Base-by-base conservation (phyloP, 2,888 invertebrate genomes). In the Metellina segmentata region DNA sequence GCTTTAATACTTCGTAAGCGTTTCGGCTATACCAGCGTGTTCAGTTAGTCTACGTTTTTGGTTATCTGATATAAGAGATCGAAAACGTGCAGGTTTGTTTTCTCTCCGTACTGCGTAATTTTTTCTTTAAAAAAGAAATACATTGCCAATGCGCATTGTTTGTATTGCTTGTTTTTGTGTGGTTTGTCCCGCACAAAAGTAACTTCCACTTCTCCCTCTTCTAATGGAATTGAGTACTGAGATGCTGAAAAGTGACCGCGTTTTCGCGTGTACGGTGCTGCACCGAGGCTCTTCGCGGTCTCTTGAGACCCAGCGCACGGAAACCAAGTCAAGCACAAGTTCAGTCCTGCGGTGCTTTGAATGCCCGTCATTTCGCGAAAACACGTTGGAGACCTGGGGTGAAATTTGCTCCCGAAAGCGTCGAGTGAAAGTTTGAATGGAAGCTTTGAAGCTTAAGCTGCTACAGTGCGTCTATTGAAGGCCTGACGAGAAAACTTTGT, bases 361-460 rank as follows among this genome's bases (percentile, higher is more conserved):
- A 49, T 49, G 19, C 13, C 83, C 78, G 72, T 48, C 16, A 9
- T 83, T 83, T 83, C 91, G 91, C 91, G 83, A 91, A 91, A 88
- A 91, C 91, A 79, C 91, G 74, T 49, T 61, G 52, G 71, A 48
- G 16, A 72, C 70, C 16, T 61, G 61, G 34, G 34, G 34, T 16
- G 16, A 61, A 61, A 61, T 61, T 61, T 61, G 61, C 61, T 61
- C 61, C 61, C 61, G 61, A 16, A 74, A 61, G 61, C 61, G 11
- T 61, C 61, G 16, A 61, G 61, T 61, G 61, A 16, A 16, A 61
- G 61, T 61, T 61, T 61, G 61, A 61, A 61, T 61, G 61, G 61
- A 61, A 61, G 61, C 5, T 61, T 61, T 61, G 13, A 61, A 61
- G 61, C 61, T 61, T 61, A 61, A 61, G 61, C 61, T 16, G 16